Evolutionary conservation across 2,113 vertebrate species (phyloP).

Genomic region (Cygnus buccinator): DNA sequence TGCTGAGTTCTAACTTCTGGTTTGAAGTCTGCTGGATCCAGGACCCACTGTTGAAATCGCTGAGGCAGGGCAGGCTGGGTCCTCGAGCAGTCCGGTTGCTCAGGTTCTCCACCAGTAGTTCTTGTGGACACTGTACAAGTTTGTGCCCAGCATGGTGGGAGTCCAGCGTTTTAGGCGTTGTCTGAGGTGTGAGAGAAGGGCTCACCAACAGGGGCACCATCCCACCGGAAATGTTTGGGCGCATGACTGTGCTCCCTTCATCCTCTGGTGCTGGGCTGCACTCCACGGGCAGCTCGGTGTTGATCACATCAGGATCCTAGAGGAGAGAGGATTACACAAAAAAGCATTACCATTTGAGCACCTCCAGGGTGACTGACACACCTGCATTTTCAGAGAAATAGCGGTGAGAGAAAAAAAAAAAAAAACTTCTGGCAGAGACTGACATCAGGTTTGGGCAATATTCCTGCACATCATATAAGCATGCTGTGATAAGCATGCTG

Average conservation of each 20-base stretch:
- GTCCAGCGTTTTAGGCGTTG: constrained; percentile 1
- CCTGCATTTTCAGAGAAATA: not conserved
- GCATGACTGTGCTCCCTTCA: constrained; percentile 74
- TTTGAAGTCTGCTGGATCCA: constrained; percentile 69
- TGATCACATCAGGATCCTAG: constrained; percentile 92
- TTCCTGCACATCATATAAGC: not conserved
- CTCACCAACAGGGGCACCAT: constrained; percentile 79
- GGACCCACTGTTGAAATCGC: not conserved
- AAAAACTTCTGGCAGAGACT: not conserved
- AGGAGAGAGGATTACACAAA: not conserved
- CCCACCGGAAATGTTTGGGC: constrained; percentile 78
- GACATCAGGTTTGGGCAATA: not conserved
- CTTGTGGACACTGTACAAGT: constrained; percentile 70
- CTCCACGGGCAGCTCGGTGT: constrained; percentile 87
- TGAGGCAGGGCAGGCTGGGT: constrained; percentile 61
- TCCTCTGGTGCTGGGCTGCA: constrained; percentile 82
- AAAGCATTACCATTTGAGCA: not conserved
- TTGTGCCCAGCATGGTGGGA: constrained; percentile 46
- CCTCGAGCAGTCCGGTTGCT: constrained; percentile 75
- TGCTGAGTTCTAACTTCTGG: constrained; percentile 76
- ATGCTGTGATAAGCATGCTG: not conserved
- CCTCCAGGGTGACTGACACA: not conserved
- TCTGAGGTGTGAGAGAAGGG: constrained; percentile 65
- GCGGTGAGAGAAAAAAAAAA: not conserved
- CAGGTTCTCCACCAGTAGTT: constrained; percentile 77